Evolutionary conservation across 2,888 invertebrate genomes (phyloP).

Genomic region (Phaedon cochleariae): DNA sequence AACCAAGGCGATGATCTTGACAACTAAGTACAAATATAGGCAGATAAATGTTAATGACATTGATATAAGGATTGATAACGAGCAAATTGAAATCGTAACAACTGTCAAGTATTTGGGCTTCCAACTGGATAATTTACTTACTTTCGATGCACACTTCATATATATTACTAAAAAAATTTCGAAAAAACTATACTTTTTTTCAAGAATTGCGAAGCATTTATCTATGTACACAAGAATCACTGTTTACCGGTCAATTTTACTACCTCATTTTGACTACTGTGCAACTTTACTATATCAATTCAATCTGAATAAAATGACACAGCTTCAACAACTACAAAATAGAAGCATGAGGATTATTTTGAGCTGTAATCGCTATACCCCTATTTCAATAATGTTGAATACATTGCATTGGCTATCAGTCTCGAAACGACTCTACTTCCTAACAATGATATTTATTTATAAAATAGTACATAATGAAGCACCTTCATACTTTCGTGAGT

Average conservation of each 20-base stretch:
- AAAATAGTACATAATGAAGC: conserved; percentile 6
- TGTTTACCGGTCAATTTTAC: conserved; percentile 2
- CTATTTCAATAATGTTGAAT: not conserved
- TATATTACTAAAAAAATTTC: not conserved
- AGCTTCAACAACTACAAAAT: conserved; percentile 1
- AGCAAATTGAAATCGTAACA: conserved; percentile 11
- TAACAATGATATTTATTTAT: conserved; percentile 1
- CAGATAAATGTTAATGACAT: conserved; percentile 8
- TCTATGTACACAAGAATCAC: not conserved
- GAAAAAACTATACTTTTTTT: conserved; percentile 7
- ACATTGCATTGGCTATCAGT: not conserved
- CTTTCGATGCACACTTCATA: conserved; percentile 1
- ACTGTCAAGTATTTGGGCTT: conserved; percentile 6
- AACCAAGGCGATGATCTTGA: conserved; percentile 1
- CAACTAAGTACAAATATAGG: conserved; percentile 3
- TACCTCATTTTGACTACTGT: not conserved
- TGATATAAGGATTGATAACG: conserved; percentile 7
- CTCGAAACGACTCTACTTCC: not conserved
- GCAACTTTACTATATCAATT: not conserved
- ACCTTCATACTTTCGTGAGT: conserved; percentile 5
- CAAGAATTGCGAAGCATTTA: conserved; percentile 6
- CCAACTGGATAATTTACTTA: conserved; percentile 7
- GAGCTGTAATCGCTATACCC: conserved; percentile 3
- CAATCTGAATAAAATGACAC: not conserved
- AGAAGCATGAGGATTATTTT: conserved; percentile 1